These are phyloP conservation scores for Haemorhous mexicanus DNA, from an alignment of 2,113 vertebrate genomes.

Conservation along the genomic window DNA sequence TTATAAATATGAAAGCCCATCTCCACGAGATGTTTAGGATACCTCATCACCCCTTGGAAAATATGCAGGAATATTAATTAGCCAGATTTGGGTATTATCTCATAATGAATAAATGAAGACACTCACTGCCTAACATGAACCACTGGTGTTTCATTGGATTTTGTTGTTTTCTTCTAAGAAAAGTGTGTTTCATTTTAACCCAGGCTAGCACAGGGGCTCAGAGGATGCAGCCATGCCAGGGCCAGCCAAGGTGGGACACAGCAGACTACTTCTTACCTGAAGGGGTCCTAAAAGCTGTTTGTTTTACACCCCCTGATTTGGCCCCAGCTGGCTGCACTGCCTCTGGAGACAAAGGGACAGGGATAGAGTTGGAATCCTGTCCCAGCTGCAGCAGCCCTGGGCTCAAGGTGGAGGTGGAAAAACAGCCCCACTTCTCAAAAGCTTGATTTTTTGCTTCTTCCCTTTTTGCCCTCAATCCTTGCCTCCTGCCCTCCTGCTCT, in stretches of 20 bases:
- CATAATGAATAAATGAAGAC: conserved; percentile 46
- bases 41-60: conserved; percentile 59
- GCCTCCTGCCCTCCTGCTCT: not conserved
- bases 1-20: conserved; percentile 67
- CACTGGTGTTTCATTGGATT: not conserved
- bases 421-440: not conserved
- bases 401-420: not conserved
- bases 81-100: conserved; percentile 57
- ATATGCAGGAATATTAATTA: conserved; percentile 70
- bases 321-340: not conserved
- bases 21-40: conserved; percentile 24
- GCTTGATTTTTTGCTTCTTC: not conserved
- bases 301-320: not conserved
- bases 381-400: not conserved
- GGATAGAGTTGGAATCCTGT: not conserved
- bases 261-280: not conserved
- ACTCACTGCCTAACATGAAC: not conserved
- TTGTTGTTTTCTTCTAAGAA: not conserved
- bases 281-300: not conserved
- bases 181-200: not conserved
- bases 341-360: fast-evolving
- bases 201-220: not conserved
- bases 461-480: not conserved
- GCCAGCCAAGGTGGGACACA: not conserved
- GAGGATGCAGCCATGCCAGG: not conserved